phyloP scores from a whole-genome alignment of 1,140 invertebrate species.

The Oppia nitens region DNA sequence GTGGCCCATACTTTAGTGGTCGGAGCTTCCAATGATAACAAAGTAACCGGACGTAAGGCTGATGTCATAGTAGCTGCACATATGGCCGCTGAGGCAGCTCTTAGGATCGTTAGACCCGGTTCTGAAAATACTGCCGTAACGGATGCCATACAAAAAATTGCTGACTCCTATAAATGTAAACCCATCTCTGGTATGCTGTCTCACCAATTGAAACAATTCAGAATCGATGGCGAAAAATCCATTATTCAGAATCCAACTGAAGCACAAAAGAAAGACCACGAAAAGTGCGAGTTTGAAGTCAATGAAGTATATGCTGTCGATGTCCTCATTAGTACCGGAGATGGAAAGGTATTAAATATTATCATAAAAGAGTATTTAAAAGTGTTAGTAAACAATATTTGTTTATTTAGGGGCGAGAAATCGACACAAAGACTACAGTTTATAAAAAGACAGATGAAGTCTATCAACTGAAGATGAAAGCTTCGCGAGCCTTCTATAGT shows the following conservation, averaged over 20 bases:
- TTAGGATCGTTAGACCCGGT: conserved; percentile 76
- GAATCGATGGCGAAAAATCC: conserved; percentile 93
- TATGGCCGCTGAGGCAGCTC: conserved; percentile 78
- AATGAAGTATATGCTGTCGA: conserved; percentile 98
- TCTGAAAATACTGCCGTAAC: conserved; percentile 86
- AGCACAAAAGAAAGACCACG: conserved; percentile 88
- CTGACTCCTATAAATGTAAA: conserved; percentile 82
- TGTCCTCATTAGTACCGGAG: conserved; percentile 84
- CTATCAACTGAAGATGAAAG: conserved; percentile 91
- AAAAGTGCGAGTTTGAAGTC: conserved; percentile 87
- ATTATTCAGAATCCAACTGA: conserved; percentile 97
- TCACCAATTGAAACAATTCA: conserved; percentile 84
- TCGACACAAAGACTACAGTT: conserved; percentile 84
- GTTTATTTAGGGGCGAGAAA: conserved; percentile 52
- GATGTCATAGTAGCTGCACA: conserved; percentile 91
- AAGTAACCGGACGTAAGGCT: conserved; percentile 62
- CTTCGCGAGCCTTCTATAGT: conserved; percentile 82
- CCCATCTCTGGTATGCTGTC: conserved; percentile 87
- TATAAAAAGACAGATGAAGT: conserved; percentile 97
- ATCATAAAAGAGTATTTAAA: conserved; percentile 1
- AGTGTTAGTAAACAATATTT: conserved; percentile 14
- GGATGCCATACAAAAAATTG: conserved; percentile 78
- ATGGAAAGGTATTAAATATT: conserved; percentile 40
- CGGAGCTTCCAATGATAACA: conserved; percentile 45
- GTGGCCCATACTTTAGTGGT: conserved; percentile 89